These are phyloP conservation scores for Drosophila colorata DNA, from an alignment of 2,888 invertebrate genomes.

Conservation along the genomic window DNA sequence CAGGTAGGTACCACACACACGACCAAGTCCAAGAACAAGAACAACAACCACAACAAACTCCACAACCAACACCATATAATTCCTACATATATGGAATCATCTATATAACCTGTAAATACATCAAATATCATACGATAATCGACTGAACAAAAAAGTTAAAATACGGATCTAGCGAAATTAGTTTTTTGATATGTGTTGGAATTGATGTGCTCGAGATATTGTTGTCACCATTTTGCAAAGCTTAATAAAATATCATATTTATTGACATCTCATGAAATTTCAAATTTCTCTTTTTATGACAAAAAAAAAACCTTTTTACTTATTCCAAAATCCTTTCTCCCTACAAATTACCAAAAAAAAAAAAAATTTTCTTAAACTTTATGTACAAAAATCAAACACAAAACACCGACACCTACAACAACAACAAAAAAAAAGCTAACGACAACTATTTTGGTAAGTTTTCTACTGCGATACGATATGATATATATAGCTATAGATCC, in stretches of 20 bases:
- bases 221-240: constrained; percentile 50
- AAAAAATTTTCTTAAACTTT: constrained; percentile 13
- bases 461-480: constrained; percentile 56
- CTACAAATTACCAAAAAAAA: constrained; percentile 21
- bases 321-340: constrained; percentile 38
- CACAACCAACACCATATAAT: constrained; percentile 69
- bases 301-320: constrained; percentile 46
- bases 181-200: constrained; percentile 58
- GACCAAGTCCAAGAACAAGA: constrained; percentile 54
- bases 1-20: constrained; percentile 89
- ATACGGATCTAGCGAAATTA: constrained; percentile 43
- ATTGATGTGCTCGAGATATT: constrained; percentile 62
- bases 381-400: constrained; percentile 38
- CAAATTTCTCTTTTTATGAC: constrained; percentile 71
- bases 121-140: constrained; percentile 80
- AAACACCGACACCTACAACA: constrained; percentile 50
- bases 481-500: constrained; percentile 33
- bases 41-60: constrained; percentile 58
- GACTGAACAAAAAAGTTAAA: constrained; percentile 46
- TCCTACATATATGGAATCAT: constrained; percentile 82
- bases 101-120: constrained; percentile 84
- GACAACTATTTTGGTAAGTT: constrained; percentile 99
- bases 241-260: constrained; percentile 51
- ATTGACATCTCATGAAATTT: constrained; percentile 72
- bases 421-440: constrained; percentile 90